Conservation (phyloP, 2,888 invertebrate species). For the Chymomyza fuscimana region DNA sequence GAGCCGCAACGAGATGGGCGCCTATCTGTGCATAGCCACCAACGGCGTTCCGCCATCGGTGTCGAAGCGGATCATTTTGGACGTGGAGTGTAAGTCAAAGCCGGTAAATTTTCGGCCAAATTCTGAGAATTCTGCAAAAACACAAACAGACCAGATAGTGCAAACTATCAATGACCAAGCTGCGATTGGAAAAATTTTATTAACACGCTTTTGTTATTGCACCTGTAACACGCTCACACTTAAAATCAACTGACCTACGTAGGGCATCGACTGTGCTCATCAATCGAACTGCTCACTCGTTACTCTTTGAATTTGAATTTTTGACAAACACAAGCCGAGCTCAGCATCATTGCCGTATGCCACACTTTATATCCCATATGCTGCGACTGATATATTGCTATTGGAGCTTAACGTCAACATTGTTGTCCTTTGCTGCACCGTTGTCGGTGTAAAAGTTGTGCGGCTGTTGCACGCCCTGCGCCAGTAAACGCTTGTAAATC, state of each 20-base stretch:
- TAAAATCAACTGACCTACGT: not conserved
- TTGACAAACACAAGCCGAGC: constrained; percentile 61
- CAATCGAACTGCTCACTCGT: constrained; percentile 67
- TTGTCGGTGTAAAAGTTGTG: constrained; percentile 39
- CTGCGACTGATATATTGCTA: constrained; percentile 63
- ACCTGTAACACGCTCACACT: not conserved
- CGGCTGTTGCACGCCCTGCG: constrained; percentile 62
- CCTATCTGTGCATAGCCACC: too few relatives aligned
- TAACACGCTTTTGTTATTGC: not conserved
- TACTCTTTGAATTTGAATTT: constrained; percentile 44
- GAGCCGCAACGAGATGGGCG: constrained; percentile 87
- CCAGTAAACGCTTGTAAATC: constrained; percentile 75
- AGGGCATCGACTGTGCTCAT: constrained; percentile 39
- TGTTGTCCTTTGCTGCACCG: constrained; percentile 17
- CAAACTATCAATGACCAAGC: not conserved
- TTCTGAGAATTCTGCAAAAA: not conserved
- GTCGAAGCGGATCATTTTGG: too few relatives aligned
- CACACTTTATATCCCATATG: constrained; percentile 34
- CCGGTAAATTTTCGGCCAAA: not conserved
- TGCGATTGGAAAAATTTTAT: too few relatives aligned
- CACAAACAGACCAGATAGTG: not conserved
- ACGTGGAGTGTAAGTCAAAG: constrained; percentile 86
- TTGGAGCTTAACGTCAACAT: not conserved
- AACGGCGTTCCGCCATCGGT: too few relatives aligned
- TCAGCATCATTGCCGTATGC: not conserved